Percentiles rank a stretch among this genome's conserved stretches.
phyloP scores from a whole-genome alignment of 2,888 invertebrate species.

The Athalia circularis region DNA sequence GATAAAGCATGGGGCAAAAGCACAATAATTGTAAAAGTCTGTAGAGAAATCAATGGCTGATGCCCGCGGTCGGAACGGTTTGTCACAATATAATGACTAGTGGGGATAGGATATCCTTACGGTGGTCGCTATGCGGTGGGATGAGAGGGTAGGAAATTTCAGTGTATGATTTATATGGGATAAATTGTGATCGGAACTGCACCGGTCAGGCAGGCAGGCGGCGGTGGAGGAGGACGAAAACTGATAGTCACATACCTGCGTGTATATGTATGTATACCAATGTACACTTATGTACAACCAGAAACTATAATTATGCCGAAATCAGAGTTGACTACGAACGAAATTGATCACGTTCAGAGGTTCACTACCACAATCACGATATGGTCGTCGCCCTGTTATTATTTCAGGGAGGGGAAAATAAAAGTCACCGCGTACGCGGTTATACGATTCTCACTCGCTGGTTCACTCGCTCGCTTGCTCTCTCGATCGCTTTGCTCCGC shows the following conservation, averaged over 20 bases:
- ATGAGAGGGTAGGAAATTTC: conserved; percentile 25
- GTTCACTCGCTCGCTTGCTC: too few species aligned
- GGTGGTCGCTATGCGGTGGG: conserved; percentile 24
- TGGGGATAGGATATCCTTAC: conserved; percentile 14
- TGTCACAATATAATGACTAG: conserved; percentile 31
- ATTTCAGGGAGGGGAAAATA: conserved; percentile 67
- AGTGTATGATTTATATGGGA: conserved; percentile 53
- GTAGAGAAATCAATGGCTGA: too few species aligned
- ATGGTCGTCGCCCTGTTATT: conserved; percentile 68
- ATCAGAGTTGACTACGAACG: conserved; percentile 63
- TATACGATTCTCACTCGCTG: too few species aligned
- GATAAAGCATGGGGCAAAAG: too few species aligned
- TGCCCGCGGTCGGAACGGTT: background rate
- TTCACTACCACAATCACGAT: background rate
- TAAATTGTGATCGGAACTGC: conserved; percentile 60
- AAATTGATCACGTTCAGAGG: conserved; percentile 45
- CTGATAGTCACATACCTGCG: too few species aligned
- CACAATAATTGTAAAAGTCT: too few species aligned
- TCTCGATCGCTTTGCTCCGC: conserved; percentile 51
- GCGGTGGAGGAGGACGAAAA: background rate
- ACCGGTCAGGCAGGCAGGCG: conserved; percentile 51
- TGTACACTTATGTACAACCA: conserved; percentile 44
- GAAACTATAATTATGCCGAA: conserved; percentile 70
- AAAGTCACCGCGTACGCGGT: conserved; percentile 68
- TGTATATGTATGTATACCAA: too few species aligned